These are phyloP conservation scores for Acleris cristana DNA, from an alignment of 2,888 invertebrate genomes.

Conservation along the genomic window DNA sequence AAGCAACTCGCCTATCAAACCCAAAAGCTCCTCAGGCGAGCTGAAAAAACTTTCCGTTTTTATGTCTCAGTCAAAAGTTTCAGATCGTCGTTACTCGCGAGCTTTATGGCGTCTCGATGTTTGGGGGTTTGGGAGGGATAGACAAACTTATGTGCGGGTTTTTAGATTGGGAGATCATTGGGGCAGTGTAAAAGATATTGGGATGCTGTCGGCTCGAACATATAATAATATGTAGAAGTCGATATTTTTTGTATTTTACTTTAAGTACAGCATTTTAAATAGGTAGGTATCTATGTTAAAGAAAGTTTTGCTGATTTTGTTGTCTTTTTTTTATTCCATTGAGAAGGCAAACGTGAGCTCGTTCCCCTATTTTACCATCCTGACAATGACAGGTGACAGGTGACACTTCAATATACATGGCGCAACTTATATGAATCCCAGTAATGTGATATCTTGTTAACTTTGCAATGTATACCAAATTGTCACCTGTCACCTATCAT, in stretches of 20 bases:
- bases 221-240: background rate
- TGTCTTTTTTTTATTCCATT: no score
- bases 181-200: background rate
- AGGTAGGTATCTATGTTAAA: no score
- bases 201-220: background rate
- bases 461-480: no score
- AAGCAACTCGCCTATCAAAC: conserved; percentile 11
- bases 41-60: conserved; percentile 34
- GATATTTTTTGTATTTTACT: background rate
- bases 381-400: no score
- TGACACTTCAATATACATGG: no score
- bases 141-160: conserved; percentile 3
- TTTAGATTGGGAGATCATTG: background rate
- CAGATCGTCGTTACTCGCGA: conserved; percentile 24
- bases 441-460: no score
- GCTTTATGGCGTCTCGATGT: conserved; percentile 25
- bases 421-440: no score
- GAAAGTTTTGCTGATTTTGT: no score
- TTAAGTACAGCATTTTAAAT: background rate
- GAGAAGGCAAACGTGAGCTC: no score
- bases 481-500: no score
- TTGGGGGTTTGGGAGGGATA: conserved; percentile 10
- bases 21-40: conserved; percentile 9
- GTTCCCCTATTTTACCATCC: no score
- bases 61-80: conserved; percentile 36